Percentiles rank a stretch among this genome's conserved stretches.
These are phyloP conservation scores for Drosophila paramelanica DNA, from an alignment of 2,888 invertebrate genomes.

Conservation along the genomic window DNA sequence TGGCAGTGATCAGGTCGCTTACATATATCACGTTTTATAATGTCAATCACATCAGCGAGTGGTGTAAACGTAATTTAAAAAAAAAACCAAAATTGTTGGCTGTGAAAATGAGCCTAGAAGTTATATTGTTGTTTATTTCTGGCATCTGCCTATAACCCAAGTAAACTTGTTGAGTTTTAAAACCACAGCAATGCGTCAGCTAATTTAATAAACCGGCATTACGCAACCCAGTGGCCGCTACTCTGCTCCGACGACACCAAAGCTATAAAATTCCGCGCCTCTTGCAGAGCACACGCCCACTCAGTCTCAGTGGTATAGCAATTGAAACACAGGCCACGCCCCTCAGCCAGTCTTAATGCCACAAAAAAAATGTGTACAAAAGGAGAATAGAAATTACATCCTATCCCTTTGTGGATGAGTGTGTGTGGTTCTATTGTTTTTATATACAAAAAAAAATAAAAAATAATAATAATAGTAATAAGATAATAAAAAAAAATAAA, in stretches of 20 bases:
- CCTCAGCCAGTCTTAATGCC: conserved; percentile 13
- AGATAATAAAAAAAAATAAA: neutral
- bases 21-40: conserved; percentile 2
- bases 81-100: neutral
- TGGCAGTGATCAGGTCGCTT: neutral
- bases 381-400: conserved; percentile 23
- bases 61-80: neutral
- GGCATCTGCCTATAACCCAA: neutral
- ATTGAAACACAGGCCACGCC: conserved; percentile 37
- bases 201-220: conserved; percentile 30
- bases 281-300: neutral
- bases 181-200: neutral
- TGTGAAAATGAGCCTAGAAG: neutral
- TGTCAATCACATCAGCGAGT: conserved; percentile 2
- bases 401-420: conserved; percentile 1
- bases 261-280: conserved; percentile 31
- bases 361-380: conserved; percentile 2
- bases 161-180: neutral
- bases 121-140: neutral
- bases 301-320: conserved; percentile 18
- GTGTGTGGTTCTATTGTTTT: conserved; percentile 38
- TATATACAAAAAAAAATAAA: conserved; percentile 4
- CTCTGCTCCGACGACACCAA: conserved; percentile 8
- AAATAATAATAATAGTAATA: neutral
- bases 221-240: neutral